Base-by-base conservation (phyloP, 2,113 vertebrate genomes). In the Propithecus coquereli region DNA sequence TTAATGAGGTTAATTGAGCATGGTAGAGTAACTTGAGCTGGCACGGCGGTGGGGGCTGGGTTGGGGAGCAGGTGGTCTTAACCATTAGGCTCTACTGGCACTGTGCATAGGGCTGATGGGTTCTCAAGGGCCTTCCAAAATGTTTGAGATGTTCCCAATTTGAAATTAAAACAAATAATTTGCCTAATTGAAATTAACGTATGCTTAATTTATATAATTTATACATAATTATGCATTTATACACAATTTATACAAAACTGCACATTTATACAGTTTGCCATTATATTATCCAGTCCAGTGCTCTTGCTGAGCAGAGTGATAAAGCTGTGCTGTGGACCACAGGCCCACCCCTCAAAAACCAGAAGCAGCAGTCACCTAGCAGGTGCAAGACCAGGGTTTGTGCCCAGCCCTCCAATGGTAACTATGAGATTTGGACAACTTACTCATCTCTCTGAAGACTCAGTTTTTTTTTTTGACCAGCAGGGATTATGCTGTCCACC, bases 61-160 rank as follows among this genome's bases (percentile, higher is more conserved):
- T 3, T 79, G 57, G 66, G 17, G 54, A 86, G 47, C 47, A n/a
- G 17, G 9, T 8, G 34, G 9, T 63, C 96, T 57, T 80, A 90
- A 89, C 45, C 20, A 1, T 47, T 65, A 68, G 40, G 18, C 37
- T 76, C 47, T 90, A 6, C 3, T 23, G 18, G 92, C 45, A 68
- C 1, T 25, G 18, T 57, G 3, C 23, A 18, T 92, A 81, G 45
- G 68, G 68, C 4, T 40, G 23, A 63, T 40, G 14, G 37, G 4
- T 95, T 96, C 79, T 68, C 34, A 79, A 87, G 70, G 6, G 17
- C 47, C 68, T 97, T 87, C 63, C 25, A 87, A 86, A 95, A 89
- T 70, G 17, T 79, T 73, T 91, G 68, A 86, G 50, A 79, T 87
- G 17, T 23, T 86, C 47, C 20, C 61, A 74, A 32, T 65, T 89